Conservation (phyloP, 2,113 vertebrate genomes). For the Halichoeres trimaculatus region DNA sequence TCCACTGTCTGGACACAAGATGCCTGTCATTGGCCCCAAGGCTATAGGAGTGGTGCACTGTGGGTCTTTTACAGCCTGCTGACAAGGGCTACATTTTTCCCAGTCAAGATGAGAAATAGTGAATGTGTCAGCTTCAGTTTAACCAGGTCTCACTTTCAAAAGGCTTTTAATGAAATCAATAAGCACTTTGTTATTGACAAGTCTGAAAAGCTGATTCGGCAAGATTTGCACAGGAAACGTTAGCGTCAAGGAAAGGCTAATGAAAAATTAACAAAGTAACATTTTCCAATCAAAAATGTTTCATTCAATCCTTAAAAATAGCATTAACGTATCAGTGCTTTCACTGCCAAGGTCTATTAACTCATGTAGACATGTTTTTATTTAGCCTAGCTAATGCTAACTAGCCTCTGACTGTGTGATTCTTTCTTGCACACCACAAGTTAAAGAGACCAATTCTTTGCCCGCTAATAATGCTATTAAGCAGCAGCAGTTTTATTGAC, state of each 20-base stretch:
- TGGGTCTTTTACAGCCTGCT: constrained; percentile 23
- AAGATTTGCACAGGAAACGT: neutral
- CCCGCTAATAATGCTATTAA: neutral
- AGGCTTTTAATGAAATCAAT: neutral
- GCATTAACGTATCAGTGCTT: too few species aligned
- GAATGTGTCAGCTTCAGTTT: constrained; percentile 10
- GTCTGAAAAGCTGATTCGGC: neutral
- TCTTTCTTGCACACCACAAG: neutral
- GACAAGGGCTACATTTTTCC: constrained; percentile 12
- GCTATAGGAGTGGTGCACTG: constrained; percentile 14
- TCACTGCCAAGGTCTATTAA: neutral
- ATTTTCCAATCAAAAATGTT: too few species aligned
- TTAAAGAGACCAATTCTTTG: neutral
- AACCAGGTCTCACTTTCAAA: neutral
- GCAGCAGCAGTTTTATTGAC: neutral
- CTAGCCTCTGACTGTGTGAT: neutral
- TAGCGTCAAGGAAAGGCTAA: too few species aligned
- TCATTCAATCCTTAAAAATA: too few species aligned
- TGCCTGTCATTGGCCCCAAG: constrained; percentile 8
- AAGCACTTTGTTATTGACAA: constrained; percentile 1
- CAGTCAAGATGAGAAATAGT: constrained; percentile 21
- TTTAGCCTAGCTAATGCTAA: neutral
- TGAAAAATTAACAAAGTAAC: too few species aligned
- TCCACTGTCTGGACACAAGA: constrained; percentile 25
- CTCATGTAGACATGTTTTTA: neutral